Evolutionary conservation across 2,113 vertebrate genomes (phyloP).

Genomic region (Columba livia): DNA sequence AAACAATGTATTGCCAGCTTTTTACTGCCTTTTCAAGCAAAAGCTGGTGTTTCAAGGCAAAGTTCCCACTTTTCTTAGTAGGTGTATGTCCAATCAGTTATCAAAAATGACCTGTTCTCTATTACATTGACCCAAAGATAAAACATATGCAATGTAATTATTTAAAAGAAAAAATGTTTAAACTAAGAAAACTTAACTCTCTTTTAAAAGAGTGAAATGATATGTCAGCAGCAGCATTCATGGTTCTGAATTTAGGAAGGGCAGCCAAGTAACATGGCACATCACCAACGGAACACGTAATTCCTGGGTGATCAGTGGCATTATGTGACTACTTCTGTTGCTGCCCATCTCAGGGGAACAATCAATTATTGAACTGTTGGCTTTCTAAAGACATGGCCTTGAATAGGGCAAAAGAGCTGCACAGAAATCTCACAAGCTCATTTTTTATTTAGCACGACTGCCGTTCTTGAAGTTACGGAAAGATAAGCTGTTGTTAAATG

Average conservation of each 20-base stretch:
- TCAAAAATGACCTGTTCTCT: not conserved
- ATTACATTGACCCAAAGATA: not conserved
- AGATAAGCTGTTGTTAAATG: not conserved
- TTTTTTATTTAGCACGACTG: not conserved
- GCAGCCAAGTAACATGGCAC: constrained; percentile 34
- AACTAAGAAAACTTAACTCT: not conserved
- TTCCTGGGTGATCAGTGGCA: not conserved
- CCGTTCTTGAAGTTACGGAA: not conserved
- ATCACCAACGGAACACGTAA: not conserved
- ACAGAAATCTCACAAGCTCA: not conserved
- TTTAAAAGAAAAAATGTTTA: rapidly evolving
- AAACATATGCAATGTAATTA: not conserved
- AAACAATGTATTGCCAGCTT: not conserved
- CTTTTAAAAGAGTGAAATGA: constrained; percentile 4
- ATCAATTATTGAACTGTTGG: not conserved
- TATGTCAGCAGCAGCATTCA: constrained; percentile 2
- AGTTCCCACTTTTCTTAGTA: not conserved
- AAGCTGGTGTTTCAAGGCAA: not conserved
- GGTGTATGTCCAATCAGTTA: not conserved
- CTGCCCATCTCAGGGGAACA: constrained; percentile 31
- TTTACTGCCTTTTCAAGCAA: not conserved
- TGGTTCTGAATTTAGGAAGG: not conserved
- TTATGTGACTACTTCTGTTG: not conserved
- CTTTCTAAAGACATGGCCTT: not conserved
- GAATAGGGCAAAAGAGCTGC: not conserved